Evolutionary conservation across 2,888 invertebrate species (phyloP), one percentile per base, ranked within the genome.

Genomic region (Mesodorylaimus sp.): DNA sequence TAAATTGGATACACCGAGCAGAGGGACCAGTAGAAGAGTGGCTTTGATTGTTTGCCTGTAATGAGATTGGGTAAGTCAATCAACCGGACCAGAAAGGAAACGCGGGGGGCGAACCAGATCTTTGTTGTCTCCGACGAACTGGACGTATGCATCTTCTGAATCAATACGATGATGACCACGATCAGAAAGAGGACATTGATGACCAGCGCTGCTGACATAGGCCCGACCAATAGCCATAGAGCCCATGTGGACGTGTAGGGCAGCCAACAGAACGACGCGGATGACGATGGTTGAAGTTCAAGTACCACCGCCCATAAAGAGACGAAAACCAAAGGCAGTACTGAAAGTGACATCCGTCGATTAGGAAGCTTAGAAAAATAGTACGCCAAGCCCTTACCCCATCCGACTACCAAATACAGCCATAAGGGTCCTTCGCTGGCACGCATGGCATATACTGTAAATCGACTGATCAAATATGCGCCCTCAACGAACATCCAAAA

Each of bases 401-500:
- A 47, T 44, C 48, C 48, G 3, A 43, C 23, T 5, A 47, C n/a
- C n/a, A 5, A 23, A 23, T 27, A 44, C 3, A 29, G 48, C 41
- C 41, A 44, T 3, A 23, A 21, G 26, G 41, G 48, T 7, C 25
- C 28, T 19, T 47, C 32, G 3, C 10, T 10, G 10, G 32, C 21
- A 5, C 26, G 26, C 7, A 47, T 27, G 3, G 48, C 39, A 10
- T 45, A 47, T 24, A 47, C 16, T 16, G 48, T 27, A 10, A 47
- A 23, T 7, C 41, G 21, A 26, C 37, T 39, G 27, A 47, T 19
- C 5, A 47, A 25, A 24, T 39, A 47, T 3, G 67, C 55, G 1
- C 70, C 68, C 52, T 71, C 71, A 21, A 60, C 58, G 61, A 91
- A 81, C 91, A 93, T 93, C 91, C 91, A 93, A 73, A 89, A 91